Conservation (phyloP, 1,140 invertebrate species). For the Sycophaga agraensis region DNA sequence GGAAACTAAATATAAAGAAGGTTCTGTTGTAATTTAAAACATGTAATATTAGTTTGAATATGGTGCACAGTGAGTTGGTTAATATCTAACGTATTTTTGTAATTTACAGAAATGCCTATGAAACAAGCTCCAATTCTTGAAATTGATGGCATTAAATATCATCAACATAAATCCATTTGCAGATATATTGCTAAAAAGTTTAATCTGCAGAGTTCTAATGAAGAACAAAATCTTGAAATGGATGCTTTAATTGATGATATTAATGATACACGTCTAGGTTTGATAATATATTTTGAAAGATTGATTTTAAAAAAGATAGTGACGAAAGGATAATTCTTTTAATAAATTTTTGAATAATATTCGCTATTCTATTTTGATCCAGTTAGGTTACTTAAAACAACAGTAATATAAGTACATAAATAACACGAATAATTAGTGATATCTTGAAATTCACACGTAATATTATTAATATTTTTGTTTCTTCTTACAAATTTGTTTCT, state of each 20-base stretch:
- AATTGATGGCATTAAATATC: constrained; percentile 39
- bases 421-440: too few species aligned
- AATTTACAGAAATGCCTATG: constrained; percentile 42
- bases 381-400: too few species aligned
- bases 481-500: too few species aligned
- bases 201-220: constrained; percentile 38
- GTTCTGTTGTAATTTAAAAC: not conserved
- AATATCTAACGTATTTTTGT: not conserved
- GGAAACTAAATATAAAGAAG: constrained; percentile 17
- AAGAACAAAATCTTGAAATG: constrained; percentile 38
- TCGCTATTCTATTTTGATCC: too few species aligned
- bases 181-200: constrained; percentile 43
- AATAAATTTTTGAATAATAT: not conserved
- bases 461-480: too few species aligned
- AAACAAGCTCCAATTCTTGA: constrained; percentile 44
- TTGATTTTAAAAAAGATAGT: not conserved
- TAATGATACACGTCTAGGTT: constrained; percentile 39
- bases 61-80: not conserved
- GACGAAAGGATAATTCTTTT: not conserved
- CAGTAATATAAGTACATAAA: too few species aligned
- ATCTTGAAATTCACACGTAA: too few species aligned
- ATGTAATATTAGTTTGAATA: not conserved
- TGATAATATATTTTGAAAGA: constrained; percentile 30
- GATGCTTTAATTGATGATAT: constrained; percentile 40
- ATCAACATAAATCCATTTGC: constrained; percentile 44